Percentiles rank a stretch among this genome's conserved stretches.
These are phyloP conservation scores for Paelopatides confundens DNA, from an alignment of 53 echinoderm and acorn worm genomes.

Conservation along the genomic window DNA sequence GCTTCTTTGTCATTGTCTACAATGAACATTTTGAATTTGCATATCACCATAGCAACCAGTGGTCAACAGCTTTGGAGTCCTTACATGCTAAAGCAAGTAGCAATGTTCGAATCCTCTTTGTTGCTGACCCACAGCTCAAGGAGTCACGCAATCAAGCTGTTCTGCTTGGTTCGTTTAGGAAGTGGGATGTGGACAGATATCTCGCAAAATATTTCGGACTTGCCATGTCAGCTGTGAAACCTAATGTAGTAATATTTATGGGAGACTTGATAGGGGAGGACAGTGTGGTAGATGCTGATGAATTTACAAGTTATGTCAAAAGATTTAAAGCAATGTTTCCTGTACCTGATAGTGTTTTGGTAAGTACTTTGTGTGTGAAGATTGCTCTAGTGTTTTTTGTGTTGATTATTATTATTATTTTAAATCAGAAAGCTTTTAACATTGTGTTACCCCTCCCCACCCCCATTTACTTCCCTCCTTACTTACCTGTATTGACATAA, in stretches of 20 bases:
- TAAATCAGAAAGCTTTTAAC: no score
- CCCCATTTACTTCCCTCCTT: no score
- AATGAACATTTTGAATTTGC: conserved; percentile 90
- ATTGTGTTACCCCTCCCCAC: no score
- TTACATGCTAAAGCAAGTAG: conserved; percentile 50
- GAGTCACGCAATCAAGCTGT: conserved; percentile 66
- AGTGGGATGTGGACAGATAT: conserved; percentile 89
- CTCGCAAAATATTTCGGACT: conserved; percentile 77
- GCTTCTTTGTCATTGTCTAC: conserved; percentile 73
- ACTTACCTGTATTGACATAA: no score
- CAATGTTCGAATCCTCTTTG: conserved; percentile 76
- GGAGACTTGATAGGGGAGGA: conserved; percentile 88
- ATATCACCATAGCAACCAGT: conserved; percentile 70
- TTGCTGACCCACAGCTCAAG: conserved; percentile 88
- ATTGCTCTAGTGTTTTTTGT: no score
- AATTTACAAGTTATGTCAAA: conserved; percentile 71
- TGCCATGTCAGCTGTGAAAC: conserved; percentile 74
- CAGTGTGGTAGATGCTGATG: conserved; percentile 66
- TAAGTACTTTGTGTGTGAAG: conserved; percentile 7
- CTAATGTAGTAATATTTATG: conserved; percentile 84
- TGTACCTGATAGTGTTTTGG: conserved; percentile 77
- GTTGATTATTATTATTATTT: no score
- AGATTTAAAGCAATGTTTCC: conserved; percentile 75
- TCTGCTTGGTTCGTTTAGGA: conserved; percentile 73
- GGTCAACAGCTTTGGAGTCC: conserved; percentile 52